Conservation (phyloP, 2,113 vertebrate genomes). For the Dryoscopus gambensis region DNA sequence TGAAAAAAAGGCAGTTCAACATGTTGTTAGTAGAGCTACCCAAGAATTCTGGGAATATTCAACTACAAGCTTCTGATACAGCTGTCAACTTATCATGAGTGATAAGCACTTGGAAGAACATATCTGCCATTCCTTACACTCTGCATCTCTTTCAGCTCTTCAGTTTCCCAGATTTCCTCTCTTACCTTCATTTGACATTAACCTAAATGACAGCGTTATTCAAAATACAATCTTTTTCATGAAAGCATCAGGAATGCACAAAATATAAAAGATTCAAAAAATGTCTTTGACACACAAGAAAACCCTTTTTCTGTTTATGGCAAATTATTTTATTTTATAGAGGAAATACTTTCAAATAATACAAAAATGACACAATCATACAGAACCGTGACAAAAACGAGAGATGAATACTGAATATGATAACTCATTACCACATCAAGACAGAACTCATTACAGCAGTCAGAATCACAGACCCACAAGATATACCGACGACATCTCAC, state of each 20-base stretch:
- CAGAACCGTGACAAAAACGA: conserved; percentile 72
- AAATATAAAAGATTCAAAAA: neutral
- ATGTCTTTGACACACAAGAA: neutral
- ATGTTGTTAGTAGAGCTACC: neutral
- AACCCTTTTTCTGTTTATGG: conserved; percentile 54
- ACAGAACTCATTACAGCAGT: conserved; percentile 48
- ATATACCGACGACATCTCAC: accelerated
- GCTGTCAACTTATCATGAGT: neutral
- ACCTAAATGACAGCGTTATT: neutral
- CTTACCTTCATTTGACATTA: neutral
- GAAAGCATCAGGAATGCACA: neutral
- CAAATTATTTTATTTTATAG: conserved; percentile 78
- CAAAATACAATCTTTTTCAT: neutral
- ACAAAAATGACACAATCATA: conserved; percentile 73
- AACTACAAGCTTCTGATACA: neutral
- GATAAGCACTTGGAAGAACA: neutral
- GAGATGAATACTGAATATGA: conserved; percentile 74
- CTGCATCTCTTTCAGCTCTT: neutral
- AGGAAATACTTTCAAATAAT: conserved; percentile 76
- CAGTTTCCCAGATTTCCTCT: neutral
- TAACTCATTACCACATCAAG: conserved; percentile 66
- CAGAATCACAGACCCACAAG: conserved; percentile 5
- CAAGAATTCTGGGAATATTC: neutral
- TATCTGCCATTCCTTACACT: neutral
- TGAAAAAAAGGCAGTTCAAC: neutral